Evolutionary conservation across 1,140 invertebrate species (phyloP), one percentile per base, ranked within the genome.

Genomic region (Ceratina japonica): DNA sequence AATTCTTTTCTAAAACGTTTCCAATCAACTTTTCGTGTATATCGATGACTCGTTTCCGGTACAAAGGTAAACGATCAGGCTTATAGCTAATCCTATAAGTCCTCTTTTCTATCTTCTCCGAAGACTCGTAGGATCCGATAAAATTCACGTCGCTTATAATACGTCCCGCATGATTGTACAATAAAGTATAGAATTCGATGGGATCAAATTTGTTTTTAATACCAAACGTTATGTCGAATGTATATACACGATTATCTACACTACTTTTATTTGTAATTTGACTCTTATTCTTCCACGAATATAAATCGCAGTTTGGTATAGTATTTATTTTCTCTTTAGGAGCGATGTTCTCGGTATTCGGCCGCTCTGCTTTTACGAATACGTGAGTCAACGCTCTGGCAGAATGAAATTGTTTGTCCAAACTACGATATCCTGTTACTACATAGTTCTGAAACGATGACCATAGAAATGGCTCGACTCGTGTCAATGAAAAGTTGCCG

Each of bases 341-440:
- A 49, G 27, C 49, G 44, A 90, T 88, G 20, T 89, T 85, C 1
- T 63, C 1, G 56, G 18, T 15, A 56, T 62, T 70, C 13, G 85
- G 83, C 59, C 68, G 63, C 8, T 86, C 64, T 22, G 59, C 31
- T 71, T 84, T 86, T 73, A 63, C 69, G 78, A 94, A 94, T 71
- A 93, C 84, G 88, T 94, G 93, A 22, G 91, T 92, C 7, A 94
- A 81, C 10, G 94, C 92, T 58, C 90, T 89, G 24, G 91, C 79
- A 27, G 91, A 93, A 83, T 93, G 89, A 87, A 95, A 95, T 61
- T 92, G 87, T 89, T 94, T 93, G 63, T 94, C 92, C 79, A 93
- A 88, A 84, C 94, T 93, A 80, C 94, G 92, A 85, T 91, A 94
- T 75, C 94, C 94, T 63, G 93, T 93, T 58, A 91, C 88, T 15